Evolutionary conservation across 2,113 vertebrate genomes (phyloP).

Genomic region (Montifringilla adamsi): DNA sequence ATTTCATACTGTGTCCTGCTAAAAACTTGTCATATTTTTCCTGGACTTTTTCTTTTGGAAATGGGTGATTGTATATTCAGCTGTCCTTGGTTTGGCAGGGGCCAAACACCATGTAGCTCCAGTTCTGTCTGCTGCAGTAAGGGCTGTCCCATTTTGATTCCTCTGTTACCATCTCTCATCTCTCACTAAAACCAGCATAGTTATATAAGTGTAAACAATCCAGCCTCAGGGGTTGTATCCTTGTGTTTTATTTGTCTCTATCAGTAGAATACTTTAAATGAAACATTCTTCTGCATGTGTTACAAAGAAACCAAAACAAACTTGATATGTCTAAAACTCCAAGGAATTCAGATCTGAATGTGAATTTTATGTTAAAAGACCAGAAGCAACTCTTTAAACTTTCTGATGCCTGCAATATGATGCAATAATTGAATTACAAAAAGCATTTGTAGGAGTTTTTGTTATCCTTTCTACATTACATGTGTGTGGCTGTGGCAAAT

Average conservation of each 20-base stretch:
- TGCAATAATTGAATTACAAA: not conserved
- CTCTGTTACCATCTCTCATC: not conserved
- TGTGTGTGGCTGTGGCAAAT: not conserved
- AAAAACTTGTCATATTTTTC: not conserved
- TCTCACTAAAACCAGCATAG: not conserved
- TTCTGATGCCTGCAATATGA: not conserved
- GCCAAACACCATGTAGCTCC: not conserved
- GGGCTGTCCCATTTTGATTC: not conserved
- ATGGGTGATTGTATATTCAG: not conserved
- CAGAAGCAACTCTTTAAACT: not conserved
- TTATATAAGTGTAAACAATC: not conserved
- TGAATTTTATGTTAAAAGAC: not conserved
- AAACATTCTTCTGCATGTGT: not conserved
- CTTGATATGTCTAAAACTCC: not conserved
- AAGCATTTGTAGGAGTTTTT: not conserved
- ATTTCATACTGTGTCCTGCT: not conserved
- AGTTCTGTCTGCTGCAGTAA: not conserved
- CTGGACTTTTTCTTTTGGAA: not conserved
- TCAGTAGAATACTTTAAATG: not conserved
- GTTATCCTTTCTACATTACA: not conserved
- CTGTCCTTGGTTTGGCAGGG: not conserved
- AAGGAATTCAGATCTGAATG: not conserved
- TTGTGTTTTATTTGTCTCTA: not conserved
- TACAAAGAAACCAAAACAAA: not conserved
- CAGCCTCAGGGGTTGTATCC: not conserved